Evolutionary conservation across 1,140 invertebrate species (phyloP).

Genomic region (Lasaia peninsularis): DNA sequence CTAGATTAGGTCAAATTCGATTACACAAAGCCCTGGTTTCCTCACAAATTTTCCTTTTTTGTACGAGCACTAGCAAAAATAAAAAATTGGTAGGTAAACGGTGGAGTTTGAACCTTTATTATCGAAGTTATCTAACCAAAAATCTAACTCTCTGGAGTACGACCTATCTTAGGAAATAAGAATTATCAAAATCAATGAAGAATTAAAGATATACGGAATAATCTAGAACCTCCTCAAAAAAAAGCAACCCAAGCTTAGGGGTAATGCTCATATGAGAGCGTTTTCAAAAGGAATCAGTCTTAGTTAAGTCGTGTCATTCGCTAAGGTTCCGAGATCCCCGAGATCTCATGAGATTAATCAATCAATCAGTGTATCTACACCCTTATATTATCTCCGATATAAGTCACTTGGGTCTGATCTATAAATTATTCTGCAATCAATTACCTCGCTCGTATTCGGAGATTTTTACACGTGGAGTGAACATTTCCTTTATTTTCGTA

Average conservation of each 20-base stretch:
- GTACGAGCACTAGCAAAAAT: too few species aligned
- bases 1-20: too few species aligned
- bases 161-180: background rate
- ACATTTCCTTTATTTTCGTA: too few species aligned
- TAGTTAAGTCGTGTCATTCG: background rate
- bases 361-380: slow-evolving; percentile 3
- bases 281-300: background rate
- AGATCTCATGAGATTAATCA: slow-evolving; percentile 4
- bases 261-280: background rate
- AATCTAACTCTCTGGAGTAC: too few species aligned
- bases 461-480: too few species aligned
- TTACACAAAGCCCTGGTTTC: too few species aligned
- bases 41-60: too few species aligned
- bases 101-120: too few species aligned
- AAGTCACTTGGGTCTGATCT: slow-evolving; percentile 9
- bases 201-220: too few species aligned
- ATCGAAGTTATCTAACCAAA: too few species aligned
- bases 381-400: slow-evolving; percentile 8
- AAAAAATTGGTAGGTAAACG: too few species aligned
- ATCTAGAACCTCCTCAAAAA: too few species aligned
- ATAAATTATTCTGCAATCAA: slow-evolving; percentile 10
- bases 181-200: background rate
- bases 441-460: background rate
- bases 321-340: background rate
- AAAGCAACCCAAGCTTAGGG: background rate